Base-by-base conservation (phyloP, 64 coral and sea anemone genomes). In the Actinia tenebrosa region DNA sequence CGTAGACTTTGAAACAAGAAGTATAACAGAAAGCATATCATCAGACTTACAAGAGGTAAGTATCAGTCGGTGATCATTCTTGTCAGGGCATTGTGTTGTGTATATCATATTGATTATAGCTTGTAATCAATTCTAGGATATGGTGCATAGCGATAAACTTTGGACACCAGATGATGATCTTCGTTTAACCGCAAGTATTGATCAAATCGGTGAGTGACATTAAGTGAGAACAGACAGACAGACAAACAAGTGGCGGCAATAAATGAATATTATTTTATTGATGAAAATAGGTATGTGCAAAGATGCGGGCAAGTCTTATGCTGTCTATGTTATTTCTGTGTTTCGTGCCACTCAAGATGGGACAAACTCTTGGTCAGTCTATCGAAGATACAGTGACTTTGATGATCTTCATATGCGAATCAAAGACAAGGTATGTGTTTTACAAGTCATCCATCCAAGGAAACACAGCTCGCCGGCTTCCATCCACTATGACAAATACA, bases 301-400 rank as follows among this genome's bases (percentile, higher is more conserved):
- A 87, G 89, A 98, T 61, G 80, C 37, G 46, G 92, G 95, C 46
- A 98, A 92, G 85, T 80, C 89, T 17, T 98, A 92, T 81, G 92
- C 89, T 37, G 60, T 90, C 7, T 98, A 98, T 78, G 62, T 89
- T 78, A 98, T 98, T 72, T 80, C 92, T 80, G 95, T 98, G 11
- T 98, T 92, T 82, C 92, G 93, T 64, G 80, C 96, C 26, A 95
- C 87, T 25, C 87, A 90, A 22, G 89, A 85, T 69, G 93, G 96
- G 16, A 98, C 96, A 59, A 92, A 89, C 20, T 92, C 93, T 7
- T 98, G 96, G 96, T 92, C 93, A 71, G 72, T 98, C 47, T 94
- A 92, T 55, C 91, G 96, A 80, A 85, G 96, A 86, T 98, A 92
- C 91, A 98, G 96, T 52, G 96, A 98, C 86, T 98, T 98, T 92